Conservation (phyloP, 2,888 invertebrate genomes). For the Shargacucullia verbasci region DNA sequence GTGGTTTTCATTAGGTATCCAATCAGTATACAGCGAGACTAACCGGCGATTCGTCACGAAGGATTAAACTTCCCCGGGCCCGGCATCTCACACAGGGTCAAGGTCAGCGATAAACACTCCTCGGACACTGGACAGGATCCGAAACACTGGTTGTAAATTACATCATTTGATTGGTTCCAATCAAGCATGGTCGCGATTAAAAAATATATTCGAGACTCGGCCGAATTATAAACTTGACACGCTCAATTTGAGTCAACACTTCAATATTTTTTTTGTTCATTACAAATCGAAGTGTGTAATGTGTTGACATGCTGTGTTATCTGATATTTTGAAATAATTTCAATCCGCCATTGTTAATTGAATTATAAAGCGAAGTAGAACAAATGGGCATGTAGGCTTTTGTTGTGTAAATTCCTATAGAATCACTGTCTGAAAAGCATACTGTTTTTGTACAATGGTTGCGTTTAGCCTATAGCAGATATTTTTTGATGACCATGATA, state of each 20-base stretch:
- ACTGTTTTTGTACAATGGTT: too few species aligned
- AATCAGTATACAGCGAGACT: constrained; percentile 78
- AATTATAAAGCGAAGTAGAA: constrained; percentile 49
- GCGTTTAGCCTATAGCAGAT: too few species aligned
- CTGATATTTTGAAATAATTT: constrained; percentile 45
- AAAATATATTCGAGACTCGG: constrained; percentile 68
- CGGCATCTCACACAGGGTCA: constrained; percentile 69
- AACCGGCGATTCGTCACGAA: constrained; percentile 80
- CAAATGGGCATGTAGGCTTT: constrained; percentile 34
- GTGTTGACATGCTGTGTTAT: constrained; percentile 59
- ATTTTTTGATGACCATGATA: too few species aligned
- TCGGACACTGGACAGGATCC: constrained; percentile 63
- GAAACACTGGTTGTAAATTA: constrained; percentile 80
- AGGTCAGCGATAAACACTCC: constrained; percentile 66
- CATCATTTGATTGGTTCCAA: constrained; percentile 86
- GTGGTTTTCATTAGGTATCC: constrained; percentile 76
- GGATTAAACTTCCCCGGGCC: constrained; percentile 71
- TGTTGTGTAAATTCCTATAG: constrained; percentile 14
- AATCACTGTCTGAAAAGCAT: background rate
- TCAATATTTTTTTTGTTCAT: constrained; percentile 60
- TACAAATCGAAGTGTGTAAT: constrained; percentile 59
- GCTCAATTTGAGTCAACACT: constrained; percentile 72
- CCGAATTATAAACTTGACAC: constrained; percentile 68
- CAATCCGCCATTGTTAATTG: constrained; percentile 52
- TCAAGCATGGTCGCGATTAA: constrained; percentile 81